phyloP scores from a whole-genome alignment of 2,113 vertebrate genomes.

The Spea bombifrons region DNA sequence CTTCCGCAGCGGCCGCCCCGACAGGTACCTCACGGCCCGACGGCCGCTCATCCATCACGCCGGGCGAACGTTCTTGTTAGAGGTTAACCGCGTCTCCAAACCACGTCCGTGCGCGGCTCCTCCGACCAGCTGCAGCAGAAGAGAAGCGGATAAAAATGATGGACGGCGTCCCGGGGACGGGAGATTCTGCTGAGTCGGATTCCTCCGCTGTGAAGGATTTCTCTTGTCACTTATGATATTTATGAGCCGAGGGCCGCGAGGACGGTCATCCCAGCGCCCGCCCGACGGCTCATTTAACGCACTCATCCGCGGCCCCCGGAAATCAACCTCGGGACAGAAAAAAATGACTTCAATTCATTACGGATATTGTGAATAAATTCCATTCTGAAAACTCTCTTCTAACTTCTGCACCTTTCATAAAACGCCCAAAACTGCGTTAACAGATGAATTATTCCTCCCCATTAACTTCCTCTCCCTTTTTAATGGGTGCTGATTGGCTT shows the following conservation, averaged over 20 bases:
- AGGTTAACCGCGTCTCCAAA: conserved; percentile 18
- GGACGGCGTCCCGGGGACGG: conserved; percentile 7
- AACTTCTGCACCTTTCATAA: no score
- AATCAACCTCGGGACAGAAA: background rate
- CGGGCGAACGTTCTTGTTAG: conserved; percentile 1
- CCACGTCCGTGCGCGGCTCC: conserved; percentile 5
- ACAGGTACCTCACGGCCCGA: background rate
- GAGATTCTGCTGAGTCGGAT: conserved; percentile 35
- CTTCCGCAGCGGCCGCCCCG: background rate
- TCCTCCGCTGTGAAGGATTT: conserved; percentile 25
- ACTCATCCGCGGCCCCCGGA: background rate
- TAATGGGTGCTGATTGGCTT: no score
- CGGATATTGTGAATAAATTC: background rate
- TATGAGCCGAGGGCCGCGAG: conserved; percentile 13
- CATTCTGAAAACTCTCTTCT: no score
- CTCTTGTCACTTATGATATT: conserved; percentile 31
- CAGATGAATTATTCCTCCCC: no score
- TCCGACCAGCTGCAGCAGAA: background rate
- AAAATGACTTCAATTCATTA: background rate
- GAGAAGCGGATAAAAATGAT: conserved; percentile 33
- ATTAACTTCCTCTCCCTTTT: no score
- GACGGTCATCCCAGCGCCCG: background rate
- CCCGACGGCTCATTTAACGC: conserved; percentile 28
- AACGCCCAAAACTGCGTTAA: no score
- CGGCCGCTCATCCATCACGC: conserved; percentile 10